Percentiles rank a stretch among this genome's conserved stretches.
Conservation (phyloP, 2,888 invertebrate species). For the Drosophila testacea region DNA sequence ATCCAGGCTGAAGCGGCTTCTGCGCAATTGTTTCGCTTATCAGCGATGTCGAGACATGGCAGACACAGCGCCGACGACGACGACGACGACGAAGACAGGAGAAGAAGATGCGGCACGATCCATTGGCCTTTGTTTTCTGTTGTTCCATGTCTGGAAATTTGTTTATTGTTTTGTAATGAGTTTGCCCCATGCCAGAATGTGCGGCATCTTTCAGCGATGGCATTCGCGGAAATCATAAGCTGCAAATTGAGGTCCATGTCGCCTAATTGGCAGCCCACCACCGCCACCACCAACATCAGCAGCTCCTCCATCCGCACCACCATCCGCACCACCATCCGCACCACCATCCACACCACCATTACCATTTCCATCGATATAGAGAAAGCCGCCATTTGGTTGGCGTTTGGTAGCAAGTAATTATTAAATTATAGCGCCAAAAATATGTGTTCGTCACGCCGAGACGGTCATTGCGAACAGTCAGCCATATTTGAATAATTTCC, state of each 20-base stretch:
- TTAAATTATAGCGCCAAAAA: constrained; percentile 60
- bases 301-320: constrained; percentile 16
- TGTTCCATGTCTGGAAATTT: constrained; percentile 79
- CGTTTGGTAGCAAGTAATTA: constrained; percentile 48
- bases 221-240: constrained; percentile 77
- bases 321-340: constrained; percentile 23
- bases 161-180: constrained; percentile 83
- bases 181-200: constrained; percentile 43
- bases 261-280: constrained; percentile 70
- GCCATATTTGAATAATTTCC: constrained; percentile 61
- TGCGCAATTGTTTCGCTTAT: constrained; percentile 80
- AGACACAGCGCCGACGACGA: constrained; percentile 72
- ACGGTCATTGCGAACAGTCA: constrained; percentile 50
- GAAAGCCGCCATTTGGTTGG: constrained; percentile 14
- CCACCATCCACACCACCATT: constrained; percentile 9
- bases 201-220: constrained; percentile 68
- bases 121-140: constrained; percentile 67
- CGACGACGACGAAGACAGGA: constrained; percentile 54
- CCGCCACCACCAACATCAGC: constrained; percentile 23
- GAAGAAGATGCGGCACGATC: constrained; percentile 67
- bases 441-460: constrained; percentile 51
- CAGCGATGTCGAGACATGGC: constrained; percentile 76
- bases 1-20: constrained; percentile 47
- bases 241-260: constrained; percentile 73
- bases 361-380: neutral